A percentile compares a stretch with the other conserved stretches of the same genome.
phyloP scores from a whole-genome alignment of 2,113 vertebrate species.

The Protomyctophum bolini region DNA sequence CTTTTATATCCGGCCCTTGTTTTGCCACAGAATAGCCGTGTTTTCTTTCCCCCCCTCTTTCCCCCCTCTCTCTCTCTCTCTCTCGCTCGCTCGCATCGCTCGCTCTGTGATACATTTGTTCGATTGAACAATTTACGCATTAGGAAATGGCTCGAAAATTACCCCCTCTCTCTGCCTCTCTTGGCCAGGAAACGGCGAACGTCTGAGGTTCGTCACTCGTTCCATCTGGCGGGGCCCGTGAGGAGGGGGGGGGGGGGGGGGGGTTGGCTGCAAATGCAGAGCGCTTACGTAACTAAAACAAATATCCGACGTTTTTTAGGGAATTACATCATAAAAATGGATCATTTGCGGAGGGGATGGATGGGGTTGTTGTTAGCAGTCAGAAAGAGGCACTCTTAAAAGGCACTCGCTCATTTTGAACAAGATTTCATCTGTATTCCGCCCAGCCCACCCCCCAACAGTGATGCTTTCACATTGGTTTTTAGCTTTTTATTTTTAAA shows the following conservation, averaged over 20 bases:
- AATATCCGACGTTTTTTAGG: slow-evolving; percentile 68
- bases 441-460: neutral
- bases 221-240: slow-evolving; percentile 63
- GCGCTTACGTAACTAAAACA: slow-evolving; percentile 72
- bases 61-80: too few relatives aligned
- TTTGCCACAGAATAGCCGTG: too few relatives aligned
- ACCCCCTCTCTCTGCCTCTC: slow-evolving; percentile 15
- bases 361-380: too few relatives aligned
- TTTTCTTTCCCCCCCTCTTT: too few relatives aligned
- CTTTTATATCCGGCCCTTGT: too few relatives aligned
- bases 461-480: neutral
- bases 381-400: too few relatives aligned
- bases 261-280: slow-evolving; percentile 3
- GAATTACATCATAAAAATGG: slow-evolving; percentile 66
- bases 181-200: slow-evolving; percentile 56
- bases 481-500: neutral
- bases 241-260: slow-evolving; percentile 60
- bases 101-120: slow-evolving; percentile 35
- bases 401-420: too few relatives aligned
- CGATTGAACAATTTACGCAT: slow-evolving; percentile 51
- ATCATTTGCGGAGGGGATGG: slow-evolving; percentile 25
- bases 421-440: slow-evolving; percentile 2
- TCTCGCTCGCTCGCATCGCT: too few relatives aligned
- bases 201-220: slow-evolving; percentile 69
- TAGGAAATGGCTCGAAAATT: slow-evolving; percentile 50